A percentile compares a stretch with the other conserved stretches of the same genome.
Conservation (phyloP, 2,113 vertebrate species). For the Tapirus terrestris region DNA sequence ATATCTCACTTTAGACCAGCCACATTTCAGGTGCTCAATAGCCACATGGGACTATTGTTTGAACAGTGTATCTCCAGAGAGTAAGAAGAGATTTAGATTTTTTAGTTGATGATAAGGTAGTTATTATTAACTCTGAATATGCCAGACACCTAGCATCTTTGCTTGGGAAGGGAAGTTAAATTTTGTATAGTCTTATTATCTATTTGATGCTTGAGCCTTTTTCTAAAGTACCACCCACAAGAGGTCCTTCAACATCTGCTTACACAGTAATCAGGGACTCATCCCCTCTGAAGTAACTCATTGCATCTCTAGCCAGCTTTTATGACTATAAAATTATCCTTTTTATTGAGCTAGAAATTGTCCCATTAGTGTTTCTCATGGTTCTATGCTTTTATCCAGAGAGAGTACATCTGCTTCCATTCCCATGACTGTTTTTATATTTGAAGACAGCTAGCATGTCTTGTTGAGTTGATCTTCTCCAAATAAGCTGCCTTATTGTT, state of each 20-base stretch:
- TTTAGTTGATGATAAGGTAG: neutral
- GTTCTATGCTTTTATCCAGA: neutral
- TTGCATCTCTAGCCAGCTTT: neutral
- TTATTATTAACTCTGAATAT: conserved; percentile 37
- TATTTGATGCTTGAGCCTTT: neutral
- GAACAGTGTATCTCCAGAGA: neutral
- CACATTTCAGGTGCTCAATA: neutral
- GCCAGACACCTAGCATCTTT: neutral
- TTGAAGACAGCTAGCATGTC: neutral
- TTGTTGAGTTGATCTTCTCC: neutral
- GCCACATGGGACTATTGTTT: neutral
- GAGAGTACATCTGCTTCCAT: neutral
- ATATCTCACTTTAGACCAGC: neutral
- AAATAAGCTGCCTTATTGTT: neutral
- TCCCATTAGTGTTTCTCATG: neutral
- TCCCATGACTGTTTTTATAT: neutral
- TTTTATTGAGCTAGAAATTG: conserved; percentile 32
- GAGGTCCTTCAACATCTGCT: neutral
- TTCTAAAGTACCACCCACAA: neutral
- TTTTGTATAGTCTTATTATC: neutral
- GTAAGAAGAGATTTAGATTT: neutral
- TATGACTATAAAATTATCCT: neutral
- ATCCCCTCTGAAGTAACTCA: neutral
- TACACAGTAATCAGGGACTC: neutral
- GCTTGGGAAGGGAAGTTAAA: neutral